Conservation (phyloP, 2,888 invertebrate genomes). For the Oligia latruncula region DNA sequence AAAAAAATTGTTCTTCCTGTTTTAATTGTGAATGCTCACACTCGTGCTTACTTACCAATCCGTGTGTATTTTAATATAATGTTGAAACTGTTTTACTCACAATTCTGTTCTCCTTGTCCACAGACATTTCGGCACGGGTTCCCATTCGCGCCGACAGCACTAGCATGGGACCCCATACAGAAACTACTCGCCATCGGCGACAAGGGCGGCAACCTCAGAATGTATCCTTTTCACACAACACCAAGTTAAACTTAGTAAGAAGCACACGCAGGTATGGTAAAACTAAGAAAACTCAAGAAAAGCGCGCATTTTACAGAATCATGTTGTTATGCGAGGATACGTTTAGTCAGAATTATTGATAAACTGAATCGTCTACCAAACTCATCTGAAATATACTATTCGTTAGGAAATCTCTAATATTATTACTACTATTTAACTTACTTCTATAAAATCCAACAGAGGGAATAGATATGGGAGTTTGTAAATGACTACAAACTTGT, state of each 20-base stretch:
- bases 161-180: constrained; percentile 99
- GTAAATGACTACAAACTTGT: neutral
- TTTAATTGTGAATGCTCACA: neutral
- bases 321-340: neutral
- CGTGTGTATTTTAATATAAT: neutral
- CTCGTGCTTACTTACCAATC: neutral
- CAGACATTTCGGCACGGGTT: constrained; percentile 99
- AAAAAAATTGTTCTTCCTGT: neutral
- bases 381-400: neutral
- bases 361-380: neutral
- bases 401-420: neutral
- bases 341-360: neutral
- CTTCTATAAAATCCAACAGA: neutral
- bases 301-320: neutral
- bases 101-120: constrained; percentile 81
- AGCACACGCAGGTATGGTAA: neutral
- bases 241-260: neutral
- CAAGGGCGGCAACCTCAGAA: constrained; percentile 97
- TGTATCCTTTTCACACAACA: constrained; percentile 95
- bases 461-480: neutral
- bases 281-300: neutral
- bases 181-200: constrained; percentile 99
- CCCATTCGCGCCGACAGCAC: constrained; percentile 98
- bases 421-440: neutral
- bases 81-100: neutral